Base-by-base conservation (phyloP, 2,888 invertebrate species). In the Polyommatus iphigenia region DNA sequence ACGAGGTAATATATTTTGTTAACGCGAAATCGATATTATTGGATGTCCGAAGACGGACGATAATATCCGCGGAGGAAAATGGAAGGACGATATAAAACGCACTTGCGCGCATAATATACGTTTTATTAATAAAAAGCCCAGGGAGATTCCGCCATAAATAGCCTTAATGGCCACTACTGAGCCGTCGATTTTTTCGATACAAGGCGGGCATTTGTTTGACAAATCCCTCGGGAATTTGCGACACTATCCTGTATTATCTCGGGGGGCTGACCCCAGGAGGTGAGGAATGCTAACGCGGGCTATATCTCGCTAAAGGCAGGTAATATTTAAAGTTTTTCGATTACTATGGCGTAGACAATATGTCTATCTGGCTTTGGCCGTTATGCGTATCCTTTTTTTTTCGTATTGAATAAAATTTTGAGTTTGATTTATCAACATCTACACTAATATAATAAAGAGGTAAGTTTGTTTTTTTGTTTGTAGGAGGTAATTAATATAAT, bases 91-190 rank as follows among this genome's bases (percentile, higher is more conserved):
- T 88, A 93, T 93, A 94, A 93, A 94, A 93, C 93, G 89, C 94
- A 94, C 93, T 93, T 93, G 93, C 86, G 93, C 92, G 92, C 93
- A 92, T 92, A 93, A 93, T 93, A 93, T 93, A 92, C 92, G 92
- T 93, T 94, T 93, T 94, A 93, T 94, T 94, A 94, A 94, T 94
- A 94, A 94, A 94, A 93, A 92, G 92, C 89, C 88, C 89, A 88
- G 85, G 86, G 87, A 84, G 87, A 93, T 93, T 93, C 91, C 87
- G 88, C 93, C 89, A 94, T 94, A 94, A 94, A 94, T 93, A 93
- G 91, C 91, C 89, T 83, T 93, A 93, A 94, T 89, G 91, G 89
- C 91, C 89, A 90, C 88, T 91, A 90, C 89, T 88, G 90, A 91
- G 89, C 88, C 87, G 90, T 89, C 91, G 88, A 91, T 92, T 93